Base-by-base conservation (phyloP, 2,797 vertebrate species). In the Poeciliopsis turneri region DNA sequence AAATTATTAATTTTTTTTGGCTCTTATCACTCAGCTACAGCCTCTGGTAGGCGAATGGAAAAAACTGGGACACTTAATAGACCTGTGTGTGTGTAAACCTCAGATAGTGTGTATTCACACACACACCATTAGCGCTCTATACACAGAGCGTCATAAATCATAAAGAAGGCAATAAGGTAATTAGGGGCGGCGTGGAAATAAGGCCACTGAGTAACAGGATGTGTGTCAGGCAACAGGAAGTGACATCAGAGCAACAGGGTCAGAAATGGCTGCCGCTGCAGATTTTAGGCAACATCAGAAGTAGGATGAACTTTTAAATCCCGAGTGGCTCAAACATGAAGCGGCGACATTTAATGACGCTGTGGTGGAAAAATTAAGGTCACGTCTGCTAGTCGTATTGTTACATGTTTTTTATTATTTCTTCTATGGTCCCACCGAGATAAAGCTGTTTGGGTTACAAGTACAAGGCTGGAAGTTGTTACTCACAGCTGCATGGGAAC, bases 151-250 rank as follows among this genome's bases (percentile, higher is more conserved):
- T 33, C 30, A 10, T 12, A 30, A 59, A 82, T 87, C 76, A 84
- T 83, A 74, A 84, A 78, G 78, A 47, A 9, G 78, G 80, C 76
- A 75, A 66, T 79, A 47, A 76, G 81, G 57, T 75, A 43, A 74
- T 33, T 39, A 61, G 64, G 41, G 69, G 33, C 36, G 18, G 47
- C n/a, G 6, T 4, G 23, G 33, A 78, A 83, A 79, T 16, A 68
- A 84, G 79, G 74, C 46, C 75, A 78, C 28, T 33, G 55, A 82
- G 4, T 23, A 90, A 86, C 59, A 76, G 20, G 39, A 9, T 59
- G 8, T 46, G 57, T 76, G 41, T 46, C 64, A 75, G 55, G 64
- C 0, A 7, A 57, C 57, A 75, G 72, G 13, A 68, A 20, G 30
- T n/a, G 41, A 75, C 33, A 25, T 78, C 61, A 64, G 25, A 49